Base-by-base conservation (phyloP, 2,113 vertebrate genomes). In the Prietella phreatophila region DNA sequence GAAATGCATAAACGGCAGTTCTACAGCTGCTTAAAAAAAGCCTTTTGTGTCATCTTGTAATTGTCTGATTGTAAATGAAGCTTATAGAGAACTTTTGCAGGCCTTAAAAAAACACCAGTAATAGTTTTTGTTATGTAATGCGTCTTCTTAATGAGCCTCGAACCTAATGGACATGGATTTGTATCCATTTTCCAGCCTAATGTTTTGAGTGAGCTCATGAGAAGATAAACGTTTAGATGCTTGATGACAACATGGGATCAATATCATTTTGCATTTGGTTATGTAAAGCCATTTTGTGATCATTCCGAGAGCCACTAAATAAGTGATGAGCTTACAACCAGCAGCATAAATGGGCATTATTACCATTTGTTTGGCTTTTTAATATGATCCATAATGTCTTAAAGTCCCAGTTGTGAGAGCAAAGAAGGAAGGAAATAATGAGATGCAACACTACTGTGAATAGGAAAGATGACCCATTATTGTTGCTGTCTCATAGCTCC, bases 251-350 rank as follows among this genome's bases (percentile, higher is more conserved):
- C 15, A 22, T 63, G 56, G 36, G 27, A 55, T 53, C 86, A 61
- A 85, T 88, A 71, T 80, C 14, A 84, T 25, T 80, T 55, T 80
- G 55, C 50, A 60, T 82, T 58, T 87, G 55, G 60, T 80, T 87
- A 84, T 65, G 55, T 89, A 90, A 88, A 53, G n/a, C 65, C 75
- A 84, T 58, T 63, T 69, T 20, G 27, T 79, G 30, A 60, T 88
- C 79, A 50, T 60, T 67, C 22, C 61, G 5, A 81, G 47, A 88
- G 80, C 39, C 17, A 30, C 25, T 33, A 55, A 67, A 53, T 73
- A 25, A 65, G 61, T 20, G 5, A 86, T 82, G 63, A 86, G 88
- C 17, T 10, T 76, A 14, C 39, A 47, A 30, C 22, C 84, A 33
- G 15, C 20, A 73, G 3, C 56, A 25, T 78, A 80, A 80, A 80